These are phyloP conservation scores for Botia kubotai DNA, from an alignment of 2,797 vertebrate genomes.

Conservation along the genomic window DNA sequence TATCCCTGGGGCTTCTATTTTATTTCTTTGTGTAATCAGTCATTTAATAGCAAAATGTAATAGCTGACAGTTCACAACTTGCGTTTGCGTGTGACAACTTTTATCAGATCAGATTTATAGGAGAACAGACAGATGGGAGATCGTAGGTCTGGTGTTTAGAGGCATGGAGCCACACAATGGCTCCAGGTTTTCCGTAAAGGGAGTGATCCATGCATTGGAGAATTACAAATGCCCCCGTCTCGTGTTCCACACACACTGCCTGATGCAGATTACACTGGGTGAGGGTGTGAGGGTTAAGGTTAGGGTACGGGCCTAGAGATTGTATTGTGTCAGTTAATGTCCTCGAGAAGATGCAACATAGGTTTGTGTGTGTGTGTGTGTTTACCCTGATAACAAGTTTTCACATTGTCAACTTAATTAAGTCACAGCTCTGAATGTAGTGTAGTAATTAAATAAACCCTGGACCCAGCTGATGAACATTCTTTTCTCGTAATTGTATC, in stretches of 20 bases:
- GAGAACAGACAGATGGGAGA: not conserved
- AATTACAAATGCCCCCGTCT: not conserved
- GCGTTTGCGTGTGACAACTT: not conserved
- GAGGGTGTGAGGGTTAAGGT: no score
- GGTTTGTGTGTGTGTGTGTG: conserved; percentile 30
- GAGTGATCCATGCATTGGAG: not conserved
- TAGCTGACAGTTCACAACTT: not conserved
- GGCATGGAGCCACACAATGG: not conserved
- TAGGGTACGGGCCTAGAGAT: no score
- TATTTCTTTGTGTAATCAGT: conserved; percentile 16
- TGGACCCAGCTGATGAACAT: not conserved
- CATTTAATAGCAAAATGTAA: conserved; percentile 16
- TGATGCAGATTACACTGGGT: no score
- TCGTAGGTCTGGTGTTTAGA: not conserved
- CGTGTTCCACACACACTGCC: not conserved
- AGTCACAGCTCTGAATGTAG: conserved; percentile 7
- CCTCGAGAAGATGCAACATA: no score
- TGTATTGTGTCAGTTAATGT: conserved; percentile 23
- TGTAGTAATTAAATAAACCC: conserved; percentile 11
- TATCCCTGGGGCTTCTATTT: conserved; percentile 20
- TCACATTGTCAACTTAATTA: conserved; percentile 20
- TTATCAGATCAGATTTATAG: not conserved
- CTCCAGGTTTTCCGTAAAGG: not conserved
- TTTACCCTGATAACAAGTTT: conserved; percentile 10
- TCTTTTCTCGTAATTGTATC: not conserved